Evolutionary conservation across 2,888 invertebrate species (phyloP), one percentile per base, ranked within the genome.

Genomic region (Heterodera filipjevi): DNA sequence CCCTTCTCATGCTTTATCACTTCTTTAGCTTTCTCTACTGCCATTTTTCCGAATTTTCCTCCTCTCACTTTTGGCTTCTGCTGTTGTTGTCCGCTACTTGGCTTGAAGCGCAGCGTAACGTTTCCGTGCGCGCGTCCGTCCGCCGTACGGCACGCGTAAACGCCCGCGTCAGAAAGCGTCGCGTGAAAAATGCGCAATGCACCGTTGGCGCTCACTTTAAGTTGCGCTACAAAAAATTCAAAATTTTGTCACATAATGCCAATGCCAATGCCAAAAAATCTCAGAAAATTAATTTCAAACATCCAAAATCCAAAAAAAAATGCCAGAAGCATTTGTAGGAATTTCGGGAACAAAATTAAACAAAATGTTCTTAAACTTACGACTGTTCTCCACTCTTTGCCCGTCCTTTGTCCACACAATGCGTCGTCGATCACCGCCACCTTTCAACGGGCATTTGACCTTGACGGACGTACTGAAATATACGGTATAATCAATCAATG

Each of bases 121-220:
- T 94, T 94, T 0, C 95, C 95, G 77, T 93, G 92, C 74, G 94
- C 94, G 72, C 93, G 92, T 0, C 94, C 95, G n/a, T 75, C 75
- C 64, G 44, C 68, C 16, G 95, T 92, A 74, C 94, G 92, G 89
- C 96, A 96, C 0, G 94, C 94, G 89, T 95, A 96, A 6, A 93
- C 91, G 1, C 88, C 88, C 35, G 86, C 86, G 75, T 88, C 88
- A 80, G 87, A 87, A 81, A 86, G 81, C 0, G 93, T 93, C 10
- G 95, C 92, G 71, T 94, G 93, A 79, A 93, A 92, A 80, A 96
- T 94, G 80, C 95, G 93, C 27, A 96, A 92, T 39, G 95, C 95
- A 22, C 95, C 96, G 91, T 92, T 95, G 88, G 94, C 94, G 19
- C 95, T 95, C 76, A 95, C 94, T 90, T 95, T 94, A 86, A 93